Evolutionary conservation across 1,140 invertebrate genomes (phyloP), one percentile per base, ranked within the genome.

Genomic region (Rhyzopertha dominica): DNA sequence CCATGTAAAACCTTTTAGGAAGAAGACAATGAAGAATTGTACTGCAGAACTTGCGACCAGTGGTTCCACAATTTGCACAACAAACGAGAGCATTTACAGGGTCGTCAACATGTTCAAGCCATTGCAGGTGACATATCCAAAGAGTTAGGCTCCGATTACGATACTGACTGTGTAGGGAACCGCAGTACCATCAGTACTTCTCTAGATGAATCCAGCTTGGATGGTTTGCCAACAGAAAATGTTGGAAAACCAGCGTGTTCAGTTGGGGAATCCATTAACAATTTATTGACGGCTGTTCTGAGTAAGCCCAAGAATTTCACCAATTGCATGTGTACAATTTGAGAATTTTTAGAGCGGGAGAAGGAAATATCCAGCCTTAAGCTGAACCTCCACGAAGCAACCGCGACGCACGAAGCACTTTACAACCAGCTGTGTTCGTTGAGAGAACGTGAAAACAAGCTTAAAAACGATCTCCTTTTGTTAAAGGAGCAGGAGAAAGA

Each of bases 11-110:
- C 34, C 47, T 52, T 53, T 49, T 38, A 73, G 69, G 71, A 74
- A 53, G 72, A 75, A 61, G 72, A 74, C 51, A 73, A 74, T 62
- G 72, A 74, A 61, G 73, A 74, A 53, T 57, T 78, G 28, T 75
- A 77, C 52, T 78, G 76, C 56, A 61, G 71, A 29, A 71, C 73
- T 8, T 78, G 76, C 63, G 71, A 77, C 54, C 71, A 76, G 53
- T 75, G 72, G 62, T 78, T 78, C 55, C 75, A 71, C 44, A 74
- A 71, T 43, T 51, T 75, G 17, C 75, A 77, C 47, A 78, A 78
- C 53, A 77, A 77, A 61, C 67, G 71, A 35, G 75, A 77, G 58
- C 76, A 78, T 61, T 62, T 78, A 40, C 72, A 74, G 58, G 74
- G 75, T 9, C 64, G 68, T 44, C 71, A 74, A 43, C 76, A 78